These are phyloP conservation scores for Ailuropoda melanoleuca DNA, from an alignment of 2,113 vertebrate species.

Conservation along the genomic window DNA sequence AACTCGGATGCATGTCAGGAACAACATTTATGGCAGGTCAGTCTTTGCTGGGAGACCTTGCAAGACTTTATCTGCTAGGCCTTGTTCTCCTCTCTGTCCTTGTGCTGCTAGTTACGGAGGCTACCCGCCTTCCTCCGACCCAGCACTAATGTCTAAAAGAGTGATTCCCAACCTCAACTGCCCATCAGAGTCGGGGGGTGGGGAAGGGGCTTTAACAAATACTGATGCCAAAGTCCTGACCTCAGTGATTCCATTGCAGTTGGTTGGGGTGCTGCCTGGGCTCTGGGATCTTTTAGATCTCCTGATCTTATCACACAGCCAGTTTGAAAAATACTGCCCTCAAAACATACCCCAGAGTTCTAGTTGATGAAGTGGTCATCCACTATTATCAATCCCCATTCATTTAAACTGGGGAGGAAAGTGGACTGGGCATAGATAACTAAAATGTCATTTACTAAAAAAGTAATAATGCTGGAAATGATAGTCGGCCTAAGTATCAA, in stretches of 20 bases:
- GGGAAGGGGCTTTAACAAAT: neutral
- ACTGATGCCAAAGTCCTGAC: neutral
- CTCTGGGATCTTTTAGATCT: neutral
- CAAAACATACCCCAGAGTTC: neutral
- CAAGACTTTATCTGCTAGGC: neutral
- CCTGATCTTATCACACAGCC: neutral
- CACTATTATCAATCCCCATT: neutral
- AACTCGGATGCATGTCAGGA: neutral
- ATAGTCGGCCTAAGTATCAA: neutral
- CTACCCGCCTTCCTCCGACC: neutral
- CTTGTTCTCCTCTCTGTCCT: neutral
- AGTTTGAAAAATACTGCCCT: neutral
- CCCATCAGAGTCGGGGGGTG: neutral
- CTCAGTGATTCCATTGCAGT: neutral
- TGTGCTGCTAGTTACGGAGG: neutral
- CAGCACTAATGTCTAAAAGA: neutral
- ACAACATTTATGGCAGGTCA: neutral
- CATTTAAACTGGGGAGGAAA: neutral
- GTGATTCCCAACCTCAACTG: neutral
- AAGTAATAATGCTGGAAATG: neutral
- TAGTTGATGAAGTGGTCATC: neutral
- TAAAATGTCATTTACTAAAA: neutral
- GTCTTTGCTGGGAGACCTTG: neutral
- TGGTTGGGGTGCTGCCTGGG: neutral
- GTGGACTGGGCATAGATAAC: neutral